Base-by-base conservation (phyloP, 2,113 vertebrate genomes). In the Microtus oregoni region DNA sequence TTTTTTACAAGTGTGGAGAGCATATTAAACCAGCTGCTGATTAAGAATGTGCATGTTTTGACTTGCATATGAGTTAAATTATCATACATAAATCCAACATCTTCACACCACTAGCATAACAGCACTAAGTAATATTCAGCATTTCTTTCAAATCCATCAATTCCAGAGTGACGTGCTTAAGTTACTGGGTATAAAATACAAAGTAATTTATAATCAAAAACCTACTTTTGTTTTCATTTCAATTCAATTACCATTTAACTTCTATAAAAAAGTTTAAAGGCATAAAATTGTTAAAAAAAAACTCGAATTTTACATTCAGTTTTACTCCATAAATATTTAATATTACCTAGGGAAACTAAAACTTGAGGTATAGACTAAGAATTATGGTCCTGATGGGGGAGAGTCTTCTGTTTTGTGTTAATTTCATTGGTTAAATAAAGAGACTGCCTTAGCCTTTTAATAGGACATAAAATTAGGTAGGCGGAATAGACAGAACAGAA, bases 21-120 rank as follows among this genome's bases (percentile, higher is more conserved):
- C 97, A 97, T 97, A 97, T 96, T 97, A 97, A 97, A 92, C 76
- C 92, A 94, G 97, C 95, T 97, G 95, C 97, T 97, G 97, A 97
- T 97, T 97, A 94, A 97, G 96, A 97, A 95, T 97, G 96, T 96
- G 58, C 88, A 0, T 97, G 93, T 96, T 97, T 97, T 97, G 90
- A 97, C 97, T 97, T 97, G 95, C 94, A 97, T 95, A 94, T 97
- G 96, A 96, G 92, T 97, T 85, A 96, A 96, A 97, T 97, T 98
- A 97, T 78, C 97, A 96, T 96, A 96, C 61, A 95, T 96, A 97
- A 98, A 97, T n/a, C 82, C 86, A 94, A 83, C 92, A 89, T 95
- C 93, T 97, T 94, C 97, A 91, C 61, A 93, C 90, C 85, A 76
- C 94, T 90, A 82, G 52, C 76, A 35, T 94, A 55, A 93, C 55